Percentiles rank a stretch among this genome's conserved stretches.
Conservation (phyloP, 2,797 vertebrate genomes). For the Halcyon smyrnensis region DNA sequence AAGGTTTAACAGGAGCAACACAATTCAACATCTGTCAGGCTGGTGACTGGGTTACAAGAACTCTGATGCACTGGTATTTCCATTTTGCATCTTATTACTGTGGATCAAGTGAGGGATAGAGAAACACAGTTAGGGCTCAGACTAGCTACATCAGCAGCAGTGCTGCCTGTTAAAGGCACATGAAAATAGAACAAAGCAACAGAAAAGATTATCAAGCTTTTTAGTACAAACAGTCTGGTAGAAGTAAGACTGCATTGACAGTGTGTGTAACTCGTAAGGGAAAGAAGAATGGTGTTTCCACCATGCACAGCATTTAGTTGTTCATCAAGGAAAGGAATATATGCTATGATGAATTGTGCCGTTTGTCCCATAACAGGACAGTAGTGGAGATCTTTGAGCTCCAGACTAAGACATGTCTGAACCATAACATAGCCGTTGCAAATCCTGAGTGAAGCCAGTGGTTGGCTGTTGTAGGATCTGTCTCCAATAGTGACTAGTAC, state of each 20-base stretch:
- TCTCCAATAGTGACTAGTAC: neutral
- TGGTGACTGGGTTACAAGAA: conserved; percentile 16
- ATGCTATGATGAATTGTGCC: neutral
- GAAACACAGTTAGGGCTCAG: neutral
- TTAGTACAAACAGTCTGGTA: neutral
- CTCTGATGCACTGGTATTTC: conserved; percentile 31
- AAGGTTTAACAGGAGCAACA: neutral
- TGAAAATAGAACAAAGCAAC: neutral
- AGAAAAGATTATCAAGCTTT: neutral
- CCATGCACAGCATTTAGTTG: neutral
- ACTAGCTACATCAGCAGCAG: neutral
- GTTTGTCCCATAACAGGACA: neutral
- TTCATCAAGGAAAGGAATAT: neutral
- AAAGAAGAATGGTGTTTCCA: neutral
- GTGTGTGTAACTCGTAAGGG: neutral
- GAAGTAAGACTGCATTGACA: neutral
- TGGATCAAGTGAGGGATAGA: neutral
- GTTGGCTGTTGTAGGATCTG: neutral
- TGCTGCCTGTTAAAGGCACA: neutral
- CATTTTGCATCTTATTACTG: neutral
- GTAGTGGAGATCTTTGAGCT: neutral
- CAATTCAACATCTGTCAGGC: neutral
- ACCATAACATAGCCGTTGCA: neutral
- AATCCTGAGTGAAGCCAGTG: accelerated
- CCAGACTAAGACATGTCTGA: neutral